Evolutionary conservation across 1,140 invertebrate species (phyloP).

Genomic region (Eubasilissa regina): DNA sequence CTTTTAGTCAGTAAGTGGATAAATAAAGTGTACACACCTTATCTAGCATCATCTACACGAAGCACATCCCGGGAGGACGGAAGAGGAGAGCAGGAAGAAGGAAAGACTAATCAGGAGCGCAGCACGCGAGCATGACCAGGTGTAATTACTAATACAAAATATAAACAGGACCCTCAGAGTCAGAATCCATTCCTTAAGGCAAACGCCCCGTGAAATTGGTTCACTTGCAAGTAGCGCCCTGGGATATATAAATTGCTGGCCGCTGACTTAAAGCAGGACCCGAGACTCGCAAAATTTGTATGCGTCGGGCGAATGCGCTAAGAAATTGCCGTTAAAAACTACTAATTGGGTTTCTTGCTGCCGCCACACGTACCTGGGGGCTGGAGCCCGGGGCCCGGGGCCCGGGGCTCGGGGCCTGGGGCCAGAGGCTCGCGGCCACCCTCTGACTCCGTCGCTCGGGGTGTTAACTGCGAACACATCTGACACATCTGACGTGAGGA

Average conservation of each 20-base stretch:
- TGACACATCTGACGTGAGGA: constrained; percentile 1
- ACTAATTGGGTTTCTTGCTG: constrained; percentile 56
- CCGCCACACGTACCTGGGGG: constrained; percentile 23
- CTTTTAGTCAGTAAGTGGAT: too few relatives aligned
- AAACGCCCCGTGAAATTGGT: constrained; percentile 59
- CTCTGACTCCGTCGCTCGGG: neutral
- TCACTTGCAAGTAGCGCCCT: constrained; percentile 54
- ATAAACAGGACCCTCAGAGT: constrained; percentile 40
- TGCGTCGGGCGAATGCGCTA: constrained; percentile 55
- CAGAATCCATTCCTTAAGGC: constrained; percentile 45
- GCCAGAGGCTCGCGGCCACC: neutral
- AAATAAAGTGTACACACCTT: too few relatives aligned
- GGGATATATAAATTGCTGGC: constrained; percentile 58
- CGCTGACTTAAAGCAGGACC: constrained; percentile 14
- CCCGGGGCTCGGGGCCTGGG: neutral
- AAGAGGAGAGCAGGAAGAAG: too few relatives aligned
- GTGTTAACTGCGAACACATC: neutral
- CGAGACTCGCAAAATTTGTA: constrained; percentile 51
- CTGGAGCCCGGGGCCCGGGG: neutral
- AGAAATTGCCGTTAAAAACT: constrained; percentile 61
- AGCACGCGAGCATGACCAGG: constrained; percentile 46
- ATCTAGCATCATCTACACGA: too few relatives aligned
- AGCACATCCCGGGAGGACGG: too few relatives aligned
- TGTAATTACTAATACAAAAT: constrained; percentile 56
- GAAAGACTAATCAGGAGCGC: constrained; percentile 21